Evolutionary conservation across 2,113 vertebrate species (phyloP), one percentile per base, ranked within the genome.

Genomic region (Mobula birostris): DNA sequence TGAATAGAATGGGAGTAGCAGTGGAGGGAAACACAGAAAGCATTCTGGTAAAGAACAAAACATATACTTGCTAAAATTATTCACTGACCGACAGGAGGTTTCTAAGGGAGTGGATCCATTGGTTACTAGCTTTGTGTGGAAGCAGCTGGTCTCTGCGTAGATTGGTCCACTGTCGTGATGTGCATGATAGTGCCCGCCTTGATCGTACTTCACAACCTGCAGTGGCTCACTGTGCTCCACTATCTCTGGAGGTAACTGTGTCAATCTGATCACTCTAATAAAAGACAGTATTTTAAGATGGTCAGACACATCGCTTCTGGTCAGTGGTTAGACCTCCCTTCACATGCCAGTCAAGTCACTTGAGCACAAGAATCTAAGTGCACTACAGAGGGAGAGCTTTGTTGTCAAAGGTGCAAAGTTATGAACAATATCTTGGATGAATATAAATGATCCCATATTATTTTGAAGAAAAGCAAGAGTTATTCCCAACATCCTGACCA

Each of bases 201-300:
- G 97, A 94, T 98, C 97, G 0, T 98, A 99, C 29, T 97, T 97
- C 95, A 99, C 98, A 15, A 99, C 98, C 96, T 99, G 98, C 94
- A 99, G 96, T 0, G 98, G 98, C 96, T 99, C 99, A 0, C 98
- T 99, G 96, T 98, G 96, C 95, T 99, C 98, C 94, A 99, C 98
- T 3, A 99, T 96, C 94, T 98, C 96, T 0, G 97, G 96, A 11
- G 98, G 98, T 95, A 99, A 96, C 94, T 96, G 98, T 29, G 98
- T 98, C 95, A 99, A 97, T 94, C 96, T 97, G 94, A 97, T 98
- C 32, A 99, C 98, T 96, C 99, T 99, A 96, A 76, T 24, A 76
- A 88, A 63, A 90, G 29, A 90, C n/a, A 90, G 32, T 12, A 68
- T 90, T 90, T 66, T 19, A 88, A 88, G 63, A 66, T n/a, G 12